phyloP scores from a whole-genome alignment of 2,797 vertebrate genomes.

The Pseudochaenichthys georgianus region DNA sequence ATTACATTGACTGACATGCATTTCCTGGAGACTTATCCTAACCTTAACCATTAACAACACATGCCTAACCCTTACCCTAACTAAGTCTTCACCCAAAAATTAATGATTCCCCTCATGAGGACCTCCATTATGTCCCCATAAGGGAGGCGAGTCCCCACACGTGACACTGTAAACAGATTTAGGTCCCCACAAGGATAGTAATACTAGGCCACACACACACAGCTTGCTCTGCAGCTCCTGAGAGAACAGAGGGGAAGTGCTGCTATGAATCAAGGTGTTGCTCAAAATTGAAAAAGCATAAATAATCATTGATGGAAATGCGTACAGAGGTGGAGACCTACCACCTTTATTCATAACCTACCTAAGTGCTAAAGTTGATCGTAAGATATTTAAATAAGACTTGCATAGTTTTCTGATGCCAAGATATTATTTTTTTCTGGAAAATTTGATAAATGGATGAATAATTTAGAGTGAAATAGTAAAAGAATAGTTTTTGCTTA shows the following conservation, averaged over 20 bases:
- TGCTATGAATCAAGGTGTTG: neutral
- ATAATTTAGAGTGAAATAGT: neutral
- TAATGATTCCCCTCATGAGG: too few relatives aligned
- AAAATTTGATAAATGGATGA: neutral
- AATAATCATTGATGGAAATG: neutral
- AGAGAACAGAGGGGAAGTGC: neutral
- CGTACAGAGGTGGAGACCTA: too few relatives aligned
- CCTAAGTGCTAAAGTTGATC: neutral
- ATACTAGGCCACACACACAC: neutral
- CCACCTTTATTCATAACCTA: neutral
- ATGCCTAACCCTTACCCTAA: too few relatives aligned
- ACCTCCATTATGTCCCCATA: too few relatives aligned
- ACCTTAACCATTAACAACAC: too few relatives aligned
- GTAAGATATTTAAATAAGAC: neutral
- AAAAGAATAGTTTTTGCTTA: too few relatives aligned
- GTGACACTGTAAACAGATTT: too few relatives aligned
- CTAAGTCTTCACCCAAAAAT: too few relatives aligned
- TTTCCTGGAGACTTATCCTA: too few relatives aligned
- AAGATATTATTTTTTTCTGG: neutral
- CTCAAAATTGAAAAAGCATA: neutral
- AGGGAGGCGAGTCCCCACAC: too few relatives aligned
- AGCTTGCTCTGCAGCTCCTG: conserved; percentile 9
- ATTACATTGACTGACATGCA: too few relatives aligned
- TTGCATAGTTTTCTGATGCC: neutral
- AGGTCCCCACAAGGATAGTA: too few relatives aligned